These are phyloP conservation scores for Pterostichus niger DNA, from an alignment of 2,888 invertebrate species.

Conservation along the genomic window DNA sequence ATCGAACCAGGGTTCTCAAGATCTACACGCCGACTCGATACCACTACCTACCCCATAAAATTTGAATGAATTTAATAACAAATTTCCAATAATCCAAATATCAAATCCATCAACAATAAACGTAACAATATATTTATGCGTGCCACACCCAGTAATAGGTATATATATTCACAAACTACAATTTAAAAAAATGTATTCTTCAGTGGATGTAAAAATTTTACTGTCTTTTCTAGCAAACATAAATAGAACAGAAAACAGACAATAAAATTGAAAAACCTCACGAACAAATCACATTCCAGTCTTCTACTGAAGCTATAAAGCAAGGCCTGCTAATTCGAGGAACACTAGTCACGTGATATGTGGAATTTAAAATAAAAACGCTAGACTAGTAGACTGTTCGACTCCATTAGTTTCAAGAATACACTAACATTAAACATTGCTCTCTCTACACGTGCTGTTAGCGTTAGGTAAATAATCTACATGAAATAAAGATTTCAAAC, in stretches of 20 bases:
- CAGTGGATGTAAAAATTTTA: not conserved
- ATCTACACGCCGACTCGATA: too few species aligned
- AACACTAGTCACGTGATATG: slow-evolving; percentile 31
- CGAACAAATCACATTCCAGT: slow-evolving; percentile 8
- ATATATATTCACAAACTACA: too few species aligned
- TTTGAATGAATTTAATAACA: too few species aligned
- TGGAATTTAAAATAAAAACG: slow-evolving; percentile 30
- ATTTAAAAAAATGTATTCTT: too few species aligned
- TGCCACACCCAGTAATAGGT: too few species aligned
- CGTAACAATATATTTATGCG: too few species aligned
- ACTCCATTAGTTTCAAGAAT: too few species aligned
- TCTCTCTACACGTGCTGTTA: slow-evolving; percentile 8
- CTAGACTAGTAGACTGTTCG: not conserved
- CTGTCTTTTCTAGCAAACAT: not conserved
- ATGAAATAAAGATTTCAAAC: not conserved
- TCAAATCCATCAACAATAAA: too few species aligned
- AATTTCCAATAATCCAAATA: too few species aligned
- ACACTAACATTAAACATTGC: not conserved
- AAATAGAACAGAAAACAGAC: slow-evolving; percentile 13
- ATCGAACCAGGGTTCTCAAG: too few species aligned
- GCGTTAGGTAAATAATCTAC: slow-evolving; percentile 3
- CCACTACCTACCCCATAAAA: too few species aligned
- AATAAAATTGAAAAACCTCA: slow-evolving; percentile 18
- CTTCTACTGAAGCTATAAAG: slow-evolving; percentile 30
- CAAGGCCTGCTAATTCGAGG: slow-evolving; percentile 30